Percentiles rank a stretch among this genome's conserved stretches.
phyloP scores from a whole-genome alignment of 2,113 vertebrate species.

The Pollimyrus isidori region DNA sequence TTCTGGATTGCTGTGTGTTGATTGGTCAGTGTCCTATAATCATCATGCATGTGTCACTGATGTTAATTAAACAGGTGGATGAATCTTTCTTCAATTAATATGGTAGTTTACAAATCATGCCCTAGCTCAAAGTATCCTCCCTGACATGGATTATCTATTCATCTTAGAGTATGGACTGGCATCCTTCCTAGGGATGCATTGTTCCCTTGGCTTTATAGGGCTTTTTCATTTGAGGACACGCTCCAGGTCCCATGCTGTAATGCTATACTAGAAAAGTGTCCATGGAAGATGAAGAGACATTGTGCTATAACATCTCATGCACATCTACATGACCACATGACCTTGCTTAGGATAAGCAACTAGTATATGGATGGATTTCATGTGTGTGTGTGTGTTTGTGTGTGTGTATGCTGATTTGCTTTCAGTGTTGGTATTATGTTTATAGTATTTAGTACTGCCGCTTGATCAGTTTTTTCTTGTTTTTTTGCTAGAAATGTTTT shows the following conservation, averaged over 20 bases:
- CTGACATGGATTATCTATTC: too few relatives aligned
- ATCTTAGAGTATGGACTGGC: neutral
- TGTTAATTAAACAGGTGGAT: neutral
- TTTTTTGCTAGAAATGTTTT: neutral
- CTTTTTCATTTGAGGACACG: neutral
- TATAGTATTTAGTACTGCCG: neutral
- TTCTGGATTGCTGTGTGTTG: neutral
- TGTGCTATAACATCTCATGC: neutral
- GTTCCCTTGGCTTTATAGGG: neutral
- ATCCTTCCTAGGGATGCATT: neutral
- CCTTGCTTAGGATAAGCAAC: neutral
- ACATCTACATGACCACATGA: neutral
- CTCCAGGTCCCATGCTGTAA: neutral
- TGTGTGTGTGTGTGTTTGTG: neutral
- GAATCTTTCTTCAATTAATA: neutral
- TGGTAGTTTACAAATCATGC: neutral
- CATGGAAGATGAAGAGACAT: neutral
- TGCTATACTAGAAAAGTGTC: neutral
- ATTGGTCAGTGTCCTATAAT: neutral
- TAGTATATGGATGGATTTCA: neutral
- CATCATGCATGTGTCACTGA: neutral
- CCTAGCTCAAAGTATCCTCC: neutral
- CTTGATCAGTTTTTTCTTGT: neutral
- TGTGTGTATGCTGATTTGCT: neutral
- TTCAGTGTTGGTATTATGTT: neutral